Conservation (phyloP, 2,797 vertebrate species). For the Chrosomus eos region DNA sequence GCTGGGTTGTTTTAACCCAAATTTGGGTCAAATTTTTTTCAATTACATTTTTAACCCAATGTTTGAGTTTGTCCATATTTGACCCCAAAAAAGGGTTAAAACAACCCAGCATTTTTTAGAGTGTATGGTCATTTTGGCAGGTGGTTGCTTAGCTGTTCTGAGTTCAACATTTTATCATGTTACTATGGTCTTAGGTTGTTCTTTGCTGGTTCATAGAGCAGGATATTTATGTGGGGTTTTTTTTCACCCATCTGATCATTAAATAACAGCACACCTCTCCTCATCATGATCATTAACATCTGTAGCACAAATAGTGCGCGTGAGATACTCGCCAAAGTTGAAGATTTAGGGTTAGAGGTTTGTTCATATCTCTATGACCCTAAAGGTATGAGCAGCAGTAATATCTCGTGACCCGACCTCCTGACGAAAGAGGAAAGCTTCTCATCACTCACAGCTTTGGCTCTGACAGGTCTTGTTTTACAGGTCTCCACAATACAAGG, state of each 20-base stretch:
- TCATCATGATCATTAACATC: no score
- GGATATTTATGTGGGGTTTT: not conserved
- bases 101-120: no score
- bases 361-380: not conserved
- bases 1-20: no score
- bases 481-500: slow-evolving; percentile 15
- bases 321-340: not conserved
- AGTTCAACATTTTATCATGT: not conserved
- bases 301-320: no score
- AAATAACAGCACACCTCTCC: no score
- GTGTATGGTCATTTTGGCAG: not conserved
- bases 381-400: not conserved
- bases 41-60: no score
- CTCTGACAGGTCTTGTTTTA: slow-evolving; percentile 27
- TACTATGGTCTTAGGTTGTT: not conserved
- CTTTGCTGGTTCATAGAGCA: not conserved
- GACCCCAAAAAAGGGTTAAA: no score
- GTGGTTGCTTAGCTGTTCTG: not conserved
- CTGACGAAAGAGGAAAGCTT: not conserved
- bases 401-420: not conserved
- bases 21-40: no score
- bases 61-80: no score
- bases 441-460: slow-evolving; percentile 25
- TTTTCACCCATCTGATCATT: no score
- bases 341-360: not conserved